Conservation (phyloP, 1,140 invertebrate genomes). For the Aphelenchoides besseyi region DNA sequence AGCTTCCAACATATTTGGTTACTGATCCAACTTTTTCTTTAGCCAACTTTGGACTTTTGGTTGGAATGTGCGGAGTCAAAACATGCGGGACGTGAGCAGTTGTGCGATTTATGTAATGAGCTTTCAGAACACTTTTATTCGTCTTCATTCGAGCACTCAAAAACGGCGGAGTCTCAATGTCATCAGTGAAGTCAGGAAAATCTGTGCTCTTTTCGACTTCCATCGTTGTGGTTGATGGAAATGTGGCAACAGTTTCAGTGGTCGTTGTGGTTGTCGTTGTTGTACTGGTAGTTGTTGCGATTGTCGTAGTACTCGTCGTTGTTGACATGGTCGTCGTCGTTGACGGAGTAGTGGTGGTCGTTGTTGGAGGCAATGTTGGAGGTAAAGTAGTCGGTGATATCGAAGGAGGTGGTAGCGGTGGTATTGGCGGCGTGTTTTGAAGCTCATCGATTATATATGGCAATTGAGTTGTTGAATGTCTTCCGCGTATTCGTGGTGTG, state of each 20-base stretch:
- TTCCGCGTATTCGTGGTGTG: neutral
- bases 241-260: neutral
- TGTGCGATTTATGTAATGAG: neutral
- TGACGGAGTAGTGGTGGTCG: constrained; percentile 11
- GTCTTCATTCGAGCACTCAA: neutral
- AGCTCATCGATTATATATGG: constrained; percentile 7
- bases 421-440: neutral
- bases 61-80: neutral
- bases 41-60: constrained; percentile 2
- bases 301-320: constrained; percentile 11
- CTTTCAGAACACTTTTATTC: neutral
- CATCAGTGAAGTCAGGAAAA: constrained; percentile 8
- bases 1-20: constrained; percentile 21
- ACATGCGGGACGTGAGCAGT: neutral
- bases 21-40: constrained; percentile 7
- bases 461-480: neutral
- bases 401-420: constrained; percentile 15
- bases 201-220: constrained; percentile 1
- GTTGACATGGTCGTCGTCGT: constrained; percentile 22
- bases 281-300: neutral
- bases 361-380: constrained; percentile 37
- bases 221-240: constrained; percentile 5
- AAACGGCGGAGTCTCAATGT: neutral
- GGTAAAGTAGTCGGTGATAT: constrained; percentile 26
- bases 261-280: constrained; percentile 19